phyloP scores from a whole-genome alignment of 2,888 invertebrate species.

The Trissolcus brochymenae region DNA sequence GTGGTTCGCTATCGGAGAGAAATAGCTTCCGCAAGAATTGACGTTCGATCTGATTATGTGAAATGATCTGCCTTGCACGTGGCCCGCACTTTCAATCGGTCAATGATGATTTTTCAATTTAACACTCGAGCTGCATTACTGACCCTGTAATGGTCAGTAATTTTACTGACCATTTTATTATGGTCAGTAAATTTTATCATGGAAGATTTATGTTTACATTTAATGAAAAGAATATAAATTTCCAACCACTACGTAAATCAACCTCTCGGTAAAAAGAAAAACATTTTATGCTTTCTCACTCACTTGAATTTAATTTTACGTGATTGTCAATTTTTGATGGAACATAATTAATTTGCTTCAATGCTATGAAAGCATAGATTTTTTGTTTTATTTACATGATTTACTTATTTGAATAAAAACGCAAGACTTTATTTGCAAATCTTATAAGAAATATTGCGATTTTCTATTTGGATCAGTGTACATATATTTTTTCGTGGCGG shows the following conservation, averaged over 20 bases:
- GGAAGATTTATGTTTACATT: constrained; percentile 11
- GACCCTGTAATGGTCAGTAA: no score
- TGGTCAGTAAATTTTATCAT: constrained; percentile 20
- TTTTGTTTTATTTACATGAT: no score
- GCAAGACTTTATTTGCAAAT: no score
- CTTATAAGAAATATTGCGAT: no score
- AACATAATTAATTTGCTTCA: no score
- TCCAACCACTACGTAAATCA: neutral
- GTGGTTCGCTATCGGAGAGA: constrained; percentile 45
- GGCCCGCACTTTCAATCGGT: constrained; percentile 42
- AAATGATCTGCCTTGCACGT: constrained; percentile 49
- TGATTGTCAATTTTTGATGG: no score
- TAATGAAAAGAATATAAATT: neutral
- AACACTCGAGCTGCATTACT: constrained; percentile 26
- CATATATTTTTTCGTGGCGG: no score
- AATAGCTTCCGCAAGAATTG: constrained; percentile 41
- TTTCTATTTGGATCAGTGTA: no score
- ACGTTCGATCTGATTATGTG: constrained; percentile 52
- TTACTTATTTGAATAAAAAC: no score
- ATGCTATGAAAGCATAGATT: no score
- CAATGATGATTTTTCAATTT: constrained; percentile 50
- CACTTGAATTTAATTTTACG: no score
- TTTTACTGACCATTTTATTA: no score
- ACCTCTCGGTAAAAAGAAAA: neutral
- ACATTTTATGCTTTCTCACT: neutral